phyloP scores from a whole-genome alignment of 2,113 vertebrate genomes.

The Channa maculata region DNA sequence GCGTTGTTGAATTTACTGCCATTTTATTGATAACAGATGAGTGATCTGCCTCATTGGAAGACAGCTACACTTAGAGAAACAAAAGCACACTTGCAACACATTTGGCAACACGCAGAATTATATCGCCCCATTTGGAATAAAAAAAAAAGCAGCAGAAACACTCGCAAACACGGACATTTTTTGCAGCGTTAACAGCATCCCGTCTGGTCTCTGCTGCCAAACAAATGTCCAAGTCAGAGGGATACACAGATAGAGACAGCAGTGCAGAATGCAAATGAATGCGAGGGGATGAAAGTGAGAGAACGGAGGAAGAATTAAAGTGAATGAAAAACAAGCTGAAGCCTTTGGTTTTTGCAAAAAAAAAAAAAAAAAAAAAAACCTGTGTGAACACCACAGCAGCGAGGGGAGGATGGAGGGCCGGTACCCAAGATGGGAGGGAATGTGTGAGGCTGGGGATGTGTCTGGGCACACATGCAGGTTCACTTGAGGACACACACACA shows the following conservation, averaged over 20 bases:
- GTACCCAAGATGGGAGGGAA: conserved; percentile 63
- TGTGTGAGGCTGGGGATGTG: conserved; percentile 44
- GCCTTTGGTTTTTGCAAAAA: conserved; percentile 33
- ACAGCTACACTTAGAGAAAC: background rate
- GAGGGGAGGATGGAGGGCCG: conserved; percentile 26
- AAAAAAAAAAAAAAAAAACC: background rate
- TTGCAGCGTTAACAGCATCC: conserved; percentile 70
- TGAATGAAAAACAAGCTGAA: conserved; percentile 41
- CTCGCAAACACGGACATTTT: conserved; percentile 33
- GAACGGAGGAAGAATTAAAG: conserved; percentile 18
- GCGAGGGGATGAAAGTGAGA: conserved; percentile 37
- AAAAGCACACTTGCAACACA: background rate
- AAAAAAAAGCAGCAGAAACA: background rate
- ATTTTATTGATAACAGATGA: background rate
- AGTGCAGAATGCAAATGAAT: conserved; percentile 66
- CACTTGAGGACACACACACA: conserved; percentile 51
- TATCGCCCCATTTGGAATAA: conserved; percentile 43
- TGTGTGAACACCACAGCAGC: too few species aligned
- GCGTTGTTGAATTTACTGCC: background rate
- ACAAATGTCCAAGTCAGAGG: conserved; percentile 59
- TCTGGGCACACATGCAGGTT: conserved; percentile 62
- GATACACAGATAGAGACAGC: conserved; percentile 47
- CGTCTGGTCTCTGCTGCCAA: conserved; percentile 59
- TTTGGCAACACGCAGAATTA: conserved; percentile 9
- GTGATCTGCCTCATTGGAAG: background rate